A percentile compares a stretch with the other conserved stretches of the same genome.
phyloP scores from a whole-genome alignment of 2,888 invertebrate genomes.

The Eupithecia centaureata region DNA sequence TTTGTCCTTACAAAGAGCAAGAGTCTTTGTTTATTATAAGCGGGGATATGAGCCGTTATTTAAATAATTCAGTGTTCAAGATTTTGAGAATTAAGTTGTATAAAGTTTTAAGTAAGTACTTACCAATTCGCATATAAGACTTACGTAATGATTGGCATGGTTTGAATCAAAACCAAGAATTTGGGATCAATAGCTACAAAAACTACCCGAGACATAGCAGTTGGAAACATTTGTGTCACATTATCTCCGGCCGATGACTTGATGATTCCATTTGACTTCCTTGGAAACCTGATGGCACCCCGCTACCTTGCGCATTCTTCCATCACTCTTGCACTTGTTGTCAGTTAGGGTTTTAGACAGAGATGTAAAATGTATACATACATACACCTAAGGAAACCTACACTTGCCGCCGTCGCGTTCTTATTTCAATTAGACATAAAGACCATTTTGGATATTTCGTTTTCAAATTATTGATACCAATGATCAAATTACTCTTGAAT shows the following conservation, averaged over 20 bases:
- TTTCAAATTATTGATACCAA: background rate
- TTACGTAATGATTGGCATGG: background rate
- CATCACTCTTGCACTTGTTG: constrained; percentile 47
- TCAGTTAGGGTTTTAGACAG: constrained; percentile 41
- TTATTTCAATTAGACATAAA: constrained; percentile 69
- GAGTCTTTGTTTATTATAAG: constrained; percentile 13
- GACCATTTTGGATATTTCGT: background rate
- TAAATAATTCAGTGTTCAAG: background rate
- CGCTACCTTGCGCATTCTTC: constrained; percentile 45
- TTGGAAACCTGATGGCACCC: constrained; percentile 52
- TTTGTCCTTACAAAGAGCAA: constrained; percentile 12
- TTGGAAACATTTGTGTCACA: constrained; percentile 28
- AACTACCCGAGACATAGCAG: constrained; percentile 11
- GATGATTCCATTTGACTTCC: constrained; percentile 40
- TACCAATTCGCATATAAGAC: background rate
- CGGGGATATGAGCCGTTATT: background rate
- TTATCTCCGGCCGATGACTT: constrained; percentile 31
- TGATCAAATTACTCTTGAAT: background rate
- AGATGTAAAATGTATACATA: constrained; percentile 53
- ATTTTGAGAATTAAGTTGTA: background rate
- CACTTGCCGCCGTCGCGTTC: constrained; percentile 62
- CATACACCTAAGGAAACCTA: constrained; percentile 63
- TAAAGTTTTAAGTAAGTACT: background rate
- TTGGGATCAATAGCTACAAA: background rate
- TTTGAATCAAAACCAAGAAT: background rate